These are phyloP conservation scores for Polymixis lichenea DNA, from an alignment of 2,888 invertebrate genomes.

Conservation along the genomic window DNA sequence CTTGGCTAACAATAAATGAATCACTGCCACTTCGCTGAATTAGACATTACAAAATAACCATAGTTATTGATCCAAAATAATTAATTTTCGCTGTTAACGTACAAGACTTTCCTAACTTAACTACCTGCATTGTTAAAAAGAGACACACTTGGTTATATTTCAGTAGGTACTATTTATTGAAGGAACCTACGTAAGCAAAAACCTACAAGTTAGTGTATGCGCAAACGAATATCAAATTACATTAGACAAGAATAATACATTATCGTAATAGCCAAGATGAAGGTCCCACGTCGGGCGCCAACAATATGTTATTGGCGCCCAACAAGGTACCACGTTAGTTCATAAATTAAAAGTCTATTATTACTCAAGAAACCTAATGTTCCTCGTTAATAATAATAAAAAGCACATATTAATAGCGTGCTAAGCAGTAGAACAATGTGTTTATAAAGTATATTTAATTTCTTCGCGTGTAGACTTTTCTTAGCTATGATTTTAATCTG, in stretches of 20 bases:
- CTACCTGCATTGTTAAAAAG: not conserved
- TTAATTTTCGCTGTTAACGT: not conserved
- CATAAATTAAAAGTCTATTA: conserved; percentile 41
- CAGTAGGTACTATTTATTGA: not conserved
- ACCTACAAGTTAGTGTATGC: not conserved
- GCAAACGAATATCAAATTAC: not conserved
- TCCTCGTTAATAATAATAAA: conserved; percentile 47
- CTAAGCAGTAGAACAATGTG: conserved; percentile 45
- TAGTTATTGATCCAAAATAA: not conserved
- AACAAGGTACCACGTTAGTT: conserved; percentile 37
- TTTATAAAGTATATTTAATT: conserved; percentile 56
- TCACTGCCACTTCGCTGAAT: not conserved
- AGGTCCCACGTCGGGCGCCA: conserved; percentile 43
- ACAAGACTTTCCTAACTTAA: not conserved
- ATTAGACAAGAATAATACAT: not conserved
- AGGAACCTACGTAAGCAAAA: not conserved
- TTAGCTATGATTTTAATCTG: conserved; percentile 64
- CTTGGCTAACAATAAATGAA: not conserved
- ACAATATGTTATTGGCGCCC: conserved; percentile 53
- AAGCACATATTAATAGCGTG: conserved; percentile 59
- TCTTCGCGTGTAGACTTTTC: conserved; percentile 68
- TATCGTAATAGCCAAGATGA: not conserved
- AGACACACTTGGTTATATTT: not conserved
- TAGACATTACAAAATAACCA: not conserved
- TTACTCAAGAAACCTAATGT: conserved; percentile 43